Percentiles rank a stretch among this genome's conserved stretches.
These are phyloP conservation scores for Campoplex nolae DNA, from an alignment of 2,888 invertebrate species.

Conservation along the genomic window DNA sequence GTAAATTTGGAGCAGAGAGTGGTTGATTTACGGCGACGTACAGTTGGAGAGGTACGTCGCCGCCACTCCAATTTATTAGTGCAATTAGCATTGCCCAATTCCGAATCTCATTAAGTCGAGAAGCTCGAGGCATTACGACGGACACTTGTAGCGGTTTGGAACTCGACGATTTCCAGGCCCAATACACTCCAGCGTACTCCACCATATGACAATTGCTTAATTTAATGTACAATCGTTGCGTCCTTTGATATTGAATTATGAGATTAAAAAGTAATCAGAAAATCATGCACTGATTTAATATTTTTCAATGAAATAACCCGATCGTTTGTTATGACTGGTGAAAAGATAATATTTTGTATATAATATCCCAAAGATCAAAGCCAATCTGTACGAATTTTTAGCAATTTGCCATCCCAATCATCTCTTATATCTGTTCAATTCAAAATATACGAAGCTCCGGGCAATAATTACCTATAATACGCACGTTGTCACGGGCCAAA, in stretches of 20 bases:
- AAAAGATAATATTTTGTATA: not conserved
- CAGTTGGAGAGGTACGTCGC: not conserved
- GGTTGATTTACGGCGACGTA: slow-evolving; percentile 14
- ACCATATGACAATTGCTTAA: not conserved
- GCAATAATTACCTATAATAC: slow-evolving; percentile 1
- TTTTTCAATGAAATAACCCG: not conserved
- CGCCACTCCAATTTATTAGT: slow-evolving; percentile 33
- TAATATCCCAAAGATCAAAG: not conserved
- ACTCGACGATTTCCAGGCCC: slow-evolving; percentile 8
- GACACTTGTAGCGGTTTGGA: slow-evolving; percentile 8
- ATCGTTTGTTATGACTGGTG: not conserved
- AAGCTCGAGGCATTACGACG: slow-evolving; percentile 19
- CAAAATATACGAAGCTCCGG: not conserved
- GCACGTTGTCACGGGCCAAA: slow-evolving; percentile 7
- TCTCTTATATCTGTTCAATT: not conserved
- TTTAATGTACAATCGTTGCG: not conserved
- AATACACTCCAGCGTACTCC: not conserved
- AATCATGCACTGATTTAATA: not conserved
- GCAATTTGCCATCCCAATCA: not conserved
- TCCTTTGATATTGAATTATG: not conserved
- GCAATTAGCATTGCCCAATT: slow-evolving; percentile 22
- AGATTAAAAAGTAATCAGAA: not conserved
- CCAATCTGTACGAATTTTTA: not conserved
- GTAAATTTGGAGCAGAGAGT: slow-evolving; percentile 12
- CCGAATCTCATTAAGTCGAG: slow-evolving; percentile 34